These are phyloP conservation scores for Rhegmatorhina hoffmannsi DNA, from an alignment of 2,113 vertebrate species.

Conservation along the genomic window DNA sequence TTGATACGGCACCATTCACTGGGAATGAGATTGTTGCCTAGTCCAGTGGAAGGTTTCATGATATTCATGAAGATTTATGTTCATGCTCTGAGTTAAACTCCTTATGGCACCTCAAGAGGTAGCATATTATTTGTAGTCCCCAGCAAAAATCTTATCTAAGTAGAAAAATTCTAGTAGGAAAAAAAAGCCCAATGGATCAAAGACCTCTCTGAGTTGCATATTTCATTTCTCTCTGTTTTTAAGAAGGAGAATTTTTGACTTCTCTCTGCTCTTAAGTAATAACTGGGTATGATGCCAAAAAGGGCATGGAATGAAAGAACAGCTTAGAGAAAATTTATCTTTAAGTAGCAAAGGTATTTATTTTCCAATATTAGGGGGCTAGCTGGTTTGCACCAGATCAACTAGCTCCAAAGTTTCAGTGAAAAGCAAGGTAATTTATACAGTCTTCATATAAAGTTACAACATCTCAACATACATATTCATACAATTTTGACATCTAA, in stretches of 20 bases:
- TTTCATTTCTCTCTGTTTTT: neutral
- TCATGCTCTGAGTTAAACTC: neutral
- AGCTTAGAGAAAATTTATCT: no score
- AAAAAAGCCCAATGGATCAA: neutral
- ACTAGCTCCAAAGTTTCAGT: no score
- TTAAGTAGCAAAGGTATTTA: no score
- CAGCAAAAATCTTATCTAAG: neutral
- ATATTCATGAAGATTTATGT: neutral
- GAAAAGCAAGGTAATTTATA: no score
- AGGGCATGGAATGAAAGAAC: no score
- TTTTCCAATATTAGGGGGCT: no score
- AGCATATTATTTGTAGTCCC: neutral
- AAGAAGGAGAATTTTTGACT: neutral
- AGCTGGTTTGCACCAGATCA: no score
- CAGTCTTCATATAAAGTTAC: no score
- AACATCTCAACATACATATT: no score
- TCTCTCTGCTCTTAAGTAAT: no score
- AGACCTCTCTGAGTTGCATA: neutral
- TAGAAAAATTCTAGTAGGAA: neutral
- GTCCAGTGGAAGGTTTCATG: neutral
- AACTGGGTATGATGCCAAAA: no score
- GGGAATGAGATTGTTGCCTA: neutral
- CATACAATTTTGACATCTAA: no score
- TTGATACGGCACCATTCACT: neutral
- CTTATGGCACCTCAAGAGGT: neutral